A percentile compares a stretch with the other conserved stretches of the same genome.
Conservation (phyloP, 2,797 vertebrate genomes). For the Nannoperca obscura region DNA sequence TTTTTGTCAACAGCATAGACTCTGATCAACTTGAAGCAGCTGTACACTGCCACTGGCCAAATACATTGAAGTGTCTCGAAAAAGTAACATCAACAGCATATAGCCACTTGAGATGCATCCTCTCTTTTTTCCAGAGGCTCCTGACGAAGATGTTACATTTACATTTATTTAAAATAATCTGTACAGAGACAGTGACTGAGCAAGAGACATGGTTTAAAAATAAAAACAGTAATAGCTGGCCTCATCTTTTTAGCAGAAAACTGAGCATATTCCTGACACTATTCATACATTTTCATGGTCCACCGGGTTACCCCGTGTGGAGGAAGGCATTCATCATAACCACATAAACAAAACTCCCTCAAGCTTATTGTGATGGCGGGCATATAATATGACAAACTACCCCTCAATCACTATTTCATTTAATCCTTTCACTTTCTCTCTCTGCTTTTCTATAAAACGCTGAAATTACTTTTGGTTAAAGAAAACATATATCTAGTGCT, state of each 20-base stretch:
- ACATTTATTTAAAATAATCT: background rate
- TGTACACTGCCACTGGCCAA: background rate
- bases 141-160: background rate
- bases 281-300: slow-evolving; percentile 46
- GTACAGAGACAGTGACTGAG: background rate
- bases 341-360: slow-evolving; percentile 62
- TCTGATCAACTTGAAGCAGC: slow-evolving; percentile 22
- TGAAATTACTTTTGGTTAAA: slow-evolving; percentile 20
- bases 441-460: slow-evolving; percentile 27
- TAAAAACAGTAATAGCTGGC: background rate
- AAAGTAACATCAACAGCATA: background rate
- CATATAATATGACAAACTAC: slow-evolving; percentile 45
- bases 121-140: background rate
- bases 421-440: slow-evolving; percentile 30
- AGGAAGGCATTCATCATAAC: slow-evolving; percentile 67
- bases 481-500: slow-evolving; percentile 12
- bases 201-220: background rate
- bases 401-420: slow-evolving; percentile 35
- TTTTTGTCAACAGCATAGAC: background rate
- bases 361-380: slow-evolving; percentile 48
- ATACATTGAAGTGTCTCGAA: slow-evolving; percentile 11
- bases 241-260: slow-evolving; percentile 48
- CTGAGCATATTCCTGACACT: slow-evolving; percentile 41
- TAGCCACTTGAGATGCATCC: background rate
- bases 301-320: slow-evolving; percentile 28